These are phyloP conservation scores for Phataginus tetradactyla DNA, from an alignment of 2,797 vertebrate species.

Conservation along the genomic window DNA sequence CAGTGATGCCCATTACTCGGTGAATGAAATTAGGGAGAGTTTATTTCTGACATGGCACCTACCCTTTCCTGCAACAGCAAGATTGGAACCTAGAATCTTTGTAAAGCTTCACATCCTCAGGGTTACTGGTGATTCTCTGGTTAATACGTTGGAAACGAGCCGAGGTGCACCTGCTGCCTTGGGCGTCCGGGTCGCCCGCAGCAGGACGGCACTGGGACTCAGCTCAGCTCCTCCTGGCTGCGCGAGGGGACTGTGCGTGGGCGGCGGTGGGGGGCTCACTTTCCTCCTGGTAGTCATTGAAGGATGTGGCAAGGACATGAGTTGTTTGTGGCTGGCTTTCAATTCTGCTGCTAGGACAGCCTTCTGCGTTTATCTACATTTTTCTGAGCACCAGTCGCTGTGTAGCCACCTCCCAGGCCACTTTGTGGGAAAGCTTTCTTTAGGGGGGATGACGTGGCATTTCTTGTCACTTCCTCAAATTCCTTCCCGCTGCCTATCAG, in stretches of 20 bases:
- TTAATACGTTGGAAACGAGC: background rate
- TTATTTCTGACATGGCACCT: conserved; percentile 43
- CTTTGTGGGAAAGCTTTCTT: conserved; percentile 79
- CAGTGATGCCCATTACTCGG: conserved; percentile 42
- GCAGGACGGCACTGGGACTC: background rate
- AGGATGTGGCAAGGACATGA: conserved; percentile 61
- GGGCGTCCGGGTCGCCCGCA: background rate
- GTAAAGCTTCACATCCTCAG: background rate
- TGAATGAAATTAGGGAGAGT: conserved; percentile 58
- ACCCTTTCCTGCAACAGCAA: background rate
- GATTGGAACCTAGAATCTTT: conserved; percentile 1
- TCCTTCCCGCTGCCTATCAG: conserved; percentile 76
- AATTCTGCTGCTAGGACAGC: conserved; percentile 44
- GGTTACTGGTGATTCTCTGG: background rate
- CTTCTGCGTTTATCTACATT: conserved; percentile 70
- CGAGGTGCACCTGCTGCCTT: background rate
- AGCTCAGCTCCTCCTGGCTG: background rate
- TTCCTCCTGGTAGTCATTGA: background rate
- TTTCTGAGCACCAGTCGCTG: conserved; percentile 37
- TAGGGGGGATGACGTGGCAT: conserved; percentile 74
- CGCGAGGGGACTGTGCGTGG: background rate
- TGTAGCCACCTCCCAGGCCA: conserved; percentile 47
- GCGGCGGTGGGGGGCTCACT: background rate
- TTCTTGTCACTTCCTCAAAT: conserved; percentile 84
- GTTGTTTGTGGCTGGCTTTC: conserved; percentile 51